Conservation (phyloP, 2,113 vertebrate species). For the Ochotona curzoniae region DNA sequence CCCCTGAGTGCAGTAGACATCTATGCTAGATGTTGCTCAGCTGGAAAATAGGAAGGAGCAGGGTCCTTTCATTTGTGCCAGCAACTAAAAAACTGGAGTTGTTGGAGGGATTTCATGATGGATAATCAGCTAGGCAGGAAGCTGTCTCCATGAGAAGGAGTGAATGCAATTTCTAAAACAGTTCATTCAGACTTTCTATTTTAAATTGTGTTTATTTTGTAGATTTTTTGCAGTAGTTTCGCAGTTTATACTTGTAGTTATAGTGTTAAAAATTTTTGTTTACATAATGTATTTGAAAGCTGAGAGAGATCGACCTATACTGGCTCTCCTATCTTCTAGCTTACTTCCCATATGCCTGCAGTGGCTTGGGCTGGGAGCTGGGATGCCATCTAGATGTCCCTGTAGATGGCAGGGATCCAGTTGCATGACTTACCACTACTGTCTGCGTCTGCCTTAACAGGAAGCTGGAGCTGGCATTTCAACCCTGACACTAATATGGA, state of each 20-base stretch:
- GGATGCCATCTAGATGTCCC: too few species aligned
- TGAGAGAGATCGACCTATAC: too few species aligned
- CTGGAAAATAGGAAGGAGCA: neutral
- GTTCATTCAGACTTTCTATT: slow-evolving; percentile 32
- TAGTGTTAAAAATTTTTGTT: neutral
- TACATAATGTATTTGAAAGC: too few species aligned
- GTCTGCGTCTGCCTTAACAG: too few species aligned
- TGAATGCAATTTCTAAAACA: neutral
- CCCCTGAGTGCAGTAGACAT: neutral
- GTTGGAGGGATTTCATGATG: neutral
- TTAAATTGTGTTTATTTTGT: slow-evolving; percentile 4
- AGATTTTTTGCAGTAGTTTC: neutral
- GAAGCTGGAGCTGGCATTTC: too few species aligned
- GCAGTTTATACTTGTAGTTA: neutral
- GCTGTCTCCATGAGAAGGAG: neutral
- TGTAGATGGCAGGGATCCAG: too few species aligned
- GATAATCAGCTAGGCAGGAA: neutral
- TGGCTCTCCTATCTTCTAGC: too few species aligned
- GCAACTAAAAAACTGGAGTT: slow-evolving; percentile 8
- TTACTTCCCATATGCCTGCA: too few species aligned
- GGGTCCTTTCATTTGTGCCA: neutral
- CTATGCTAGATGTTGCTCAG: neutral
- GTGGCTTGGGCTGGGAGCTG: too few species aligned
- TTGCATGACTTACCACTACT: too few species aligned
- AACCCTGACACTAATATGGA: too few species aligned